These are phyloP conservation scores for Polypedilum vanderplanki DNA, from an alignment of 1,140 invertebrate genomes.

Conservation along the genomic window DNA sequence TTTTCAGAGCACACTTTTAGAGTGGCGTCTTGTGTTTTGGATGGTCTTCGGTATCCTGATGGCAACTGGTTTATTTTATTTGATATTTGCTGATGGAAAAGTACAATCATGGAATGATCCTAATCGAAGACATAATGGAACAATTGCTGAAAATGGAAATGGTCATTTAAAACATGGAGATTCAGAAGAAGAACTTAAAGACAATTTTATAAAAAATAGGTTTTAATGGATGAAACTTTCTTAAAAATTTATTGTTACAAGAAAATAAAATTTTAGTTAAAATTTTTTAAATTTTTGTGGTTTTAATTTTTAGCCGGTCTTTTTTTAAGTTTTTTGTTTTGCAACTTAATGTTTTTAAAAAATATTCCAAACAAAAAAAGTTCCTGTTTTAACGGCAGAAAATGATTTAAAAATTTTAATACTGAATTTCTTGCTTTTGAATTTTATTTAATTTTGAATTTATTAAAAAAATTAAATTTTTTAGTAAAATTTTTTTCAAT, in stretches of 20 bases:
- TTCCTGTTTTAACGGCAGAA: no score
- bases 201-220: background rate
- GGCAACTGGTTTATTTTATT: conserved; percentile 46
- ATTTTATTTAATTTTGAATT: no score
- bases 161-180: background rate
- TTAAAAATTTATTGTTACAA: background rate
- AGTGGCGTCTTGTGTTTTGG: conserved; percentile 47
- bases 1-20: background rate
- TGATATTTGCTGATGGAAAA: conserved; percentile 40
- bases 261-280: no score
- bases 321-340: no score
- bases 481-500: no score
- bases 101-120: conserved; percentile 42
- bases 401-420: no score
- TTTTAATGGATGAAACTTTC: background rate
- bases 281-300: no score
- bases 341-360: no score
- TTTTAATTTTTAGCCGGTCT: no score
- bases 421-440: no score
- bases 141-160: background rate
- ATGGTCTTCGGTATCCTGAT: conserved; percentile 47
- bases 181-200: background rate
- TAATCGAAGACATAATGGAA: background rate
- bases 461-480: no score
- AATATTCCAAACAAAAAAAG: no score